Evolutionary conservation across 2,888 invertebrate species (phyloP).

Genomic region (Ornithoptera alexandrae): DNA sequence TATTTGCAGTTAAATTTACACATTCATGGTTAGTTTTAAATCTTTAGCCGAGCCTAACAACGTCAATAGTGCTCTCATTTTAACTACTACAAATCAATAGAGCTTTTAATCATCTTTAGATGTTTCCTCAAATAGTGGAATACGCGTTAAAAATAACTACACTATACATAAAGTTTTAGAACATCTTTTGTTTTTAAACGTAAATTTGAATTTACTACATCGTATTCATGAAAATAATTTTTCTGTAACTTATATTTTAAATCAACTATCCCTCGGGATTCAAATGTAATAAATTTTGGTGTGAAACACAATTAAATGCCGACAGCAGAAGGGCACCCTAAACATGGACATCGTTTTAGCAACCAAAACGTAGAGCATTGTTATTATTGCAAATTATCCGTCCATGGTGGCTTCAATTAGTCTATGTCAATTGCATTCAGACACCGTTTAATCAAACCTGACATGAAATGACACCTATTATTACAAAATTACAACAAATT

Average conservation of each 20-base stretch:
- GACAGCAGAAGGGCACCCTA: slow-evolving; percentile 18
- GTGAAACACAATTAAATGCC: slow-evolving; percentile 11
- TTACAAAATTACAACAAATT: slow-evolving; percentile 18
- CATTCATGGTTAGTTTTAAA: no score
- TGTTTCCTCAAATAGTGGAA: slow-evolving; percentile 8
- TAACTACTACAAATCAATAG: slow-evolving; percentile 6
- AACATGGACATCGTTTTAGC: slow-evolving; percentile 16
- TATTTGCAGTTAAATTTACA: no score
- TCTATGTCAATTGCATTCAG: slow-evolving; percentile 27
- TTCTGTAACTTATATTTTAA: background rate
- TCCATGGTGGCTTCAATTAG: slow-evolving; percentile 27
- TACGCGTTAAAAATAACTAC: background rate
- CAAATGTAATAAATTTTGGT: slow-evolving; percentile 12
- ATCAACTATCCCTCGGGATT: background rate
- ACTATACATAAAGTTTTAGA: no score
- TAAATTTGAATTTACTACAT: no score
- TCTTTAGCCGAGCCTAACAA: background rate
- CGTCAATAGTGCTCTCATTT: background rate
- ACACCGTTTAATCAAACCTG: slow-evolving; percentile 28
- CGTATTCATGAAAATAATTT: no score
- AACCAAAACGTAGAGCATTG: slow-evolving; percentile 6
- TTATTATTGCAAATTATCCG: slow-evolving; percentile 29
- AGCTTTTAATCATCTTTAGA: slow-evolving; percentile 13
- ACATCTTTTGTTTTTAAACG: no score
- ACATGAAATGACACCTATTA: slow-evolving; percentile 26